Conservation (phyloP, 2,113 vertebrate genomes). For the Forbesichthys papilliferus region DNA sequence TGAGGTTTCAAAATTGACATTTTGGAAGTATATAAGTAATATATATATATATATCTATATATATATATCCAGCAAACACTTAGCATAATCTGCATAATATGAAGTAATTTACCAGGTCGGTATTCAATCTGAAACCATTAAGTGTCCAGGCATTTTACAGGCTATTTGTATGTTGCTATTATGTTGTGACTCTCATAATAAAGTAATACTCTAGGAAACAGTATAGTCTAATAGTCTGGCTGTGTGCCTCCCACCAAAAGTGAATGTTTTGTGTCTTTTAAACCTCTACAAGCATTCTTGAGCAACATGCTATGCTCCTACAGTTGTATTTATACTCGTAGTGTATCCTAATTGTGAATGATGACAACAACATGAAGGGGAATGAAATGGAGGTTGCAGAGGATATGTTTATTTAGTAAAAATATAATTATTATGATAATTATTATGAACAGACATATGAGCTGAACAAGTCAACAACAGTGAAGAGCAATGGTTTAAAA, state of each 20-base stretch:
- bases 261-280: too few relatives aligned
- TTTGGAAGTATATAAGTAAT: too few relatives aligned
- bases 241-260: neutral
- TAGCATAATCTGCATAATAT: constrained; percentile 30
- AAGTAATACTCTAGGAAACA: too few relatives aligned
- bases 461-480: constrained; percentile 62
- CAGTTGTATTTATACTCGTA: too few relatives aligned
- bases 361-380: constrained; percentile 32
- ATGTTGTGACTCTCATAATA: neutral
- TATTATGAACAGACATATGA: constrained; percentile 54
- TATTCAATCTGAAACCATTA: neutral
- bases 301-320: too few relatives aligned
- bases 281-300: too few relatives aligned
- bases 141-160: constrained; percentile 12
- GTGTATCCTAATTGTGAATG: neutral
- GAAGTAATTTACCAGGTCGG: constrained; percentile 19
- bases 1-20: too few relatives aligned
- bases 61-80: constrained; percentile 25
- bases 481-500: constrained; percentile 55
- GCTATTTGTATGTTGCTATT: neutral
- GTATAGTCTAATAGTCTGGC: constrained; percentile 14
- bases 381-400: constrained; percentile 40
- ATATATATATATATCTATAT: constrained; percentile 14
- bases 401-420: constrained; percentile 65
- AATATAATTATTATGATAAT: constrained; percentile 33